Base-by-base conservation (phyloP, 1,140 invertebrate species). In the Aphidius ervi region DNA sequence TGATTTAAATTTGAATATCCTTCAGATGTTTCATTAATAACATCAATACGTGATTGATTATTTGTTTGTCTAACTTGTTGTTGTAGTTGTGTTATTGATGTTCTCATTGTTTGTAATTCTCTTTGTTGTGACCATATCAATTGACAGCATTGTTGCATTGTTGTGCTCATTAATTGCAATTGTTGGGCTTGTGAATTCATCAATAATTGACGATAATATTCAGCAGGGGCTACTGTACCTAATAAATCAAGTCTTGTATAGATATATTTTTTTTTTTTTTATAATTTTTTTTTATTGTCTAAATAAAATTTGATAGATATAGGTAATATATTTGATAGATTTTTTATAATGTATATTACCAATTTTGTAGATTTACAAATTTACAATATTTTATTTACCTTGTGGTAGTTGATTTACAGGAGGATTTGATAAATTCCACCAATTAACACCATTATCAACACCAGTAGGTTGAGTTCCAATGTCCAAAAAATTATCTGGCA, bases 101-200 rank as follows among this genome's bases (percentile, higher is more conserved):
- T 61, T 48, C 75, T 76, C 68, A 84, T 73, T 16, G 77, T 68
- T 56, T 84, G 80, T 40, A 86, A 76, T 71, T 86, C 85, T 3
- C 82, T 70, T 65, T 87, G 85, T 56, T 86, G 85, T 52, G 83
- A 70, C 81, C 84, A 85, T 37, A 87, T 67, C 5, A 85, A 71
- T 67, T 87, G 84, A 70, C 83, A 86, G 65, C 85, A 86, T 59
- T 86, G 84, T 65, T 83, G 84, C 42, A 87, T 76, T 1, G 84
- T 84, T 54, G 82, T 82, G 4, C 83, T 79, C 62, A 86, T 78
- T 71, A 86, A 78, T 69, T 86, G 85, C 56, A 86, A 78, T 20
- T 84, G 84, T 67, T 84, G 83, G 61, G 82, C 75, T 65, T 83
- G 82, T 56, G 82, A 82, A 47, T 80, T 77, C 59, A 83, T 63